Base-by-base conservation (phyloP, 2,113 vertebrate genomes). In the Lagenorhynchus albirostris region DNA sequence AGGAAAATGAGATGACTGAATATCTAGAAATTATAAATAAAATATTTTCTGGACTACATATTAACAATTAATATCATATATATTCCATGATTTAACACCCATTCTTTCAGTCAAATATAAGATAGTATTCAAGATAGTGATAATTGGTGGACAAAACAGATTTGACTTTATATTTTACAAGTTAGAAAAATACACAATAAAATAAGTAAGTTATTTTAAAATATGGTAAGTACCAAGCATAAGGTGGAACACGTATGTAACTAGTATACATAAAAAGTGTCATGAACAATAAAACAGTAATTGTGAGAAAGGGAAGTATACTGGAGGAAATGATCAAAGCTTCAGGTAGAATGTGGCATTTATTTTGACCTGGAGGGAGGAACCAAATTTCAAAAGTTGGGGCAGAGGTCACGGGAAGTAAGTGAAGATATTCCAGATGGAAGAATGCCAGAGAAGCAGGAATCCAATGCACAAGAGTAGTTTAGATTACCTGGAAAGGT, bases 21-120 rank as follows among this genome's bases (percentile, higher is more conserved):
- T 41, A 95, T 36, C 4, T 86, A 73, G 26, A 92, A 92, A 47
- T 92, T 23, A 47, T 82, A 38, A 92, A 26, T 3, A 83, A 38
- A 89, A n/a, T 92, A 41, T 58, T 62, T 5, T 47, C 33, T 31
- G 67, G 29, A 44, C 4, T 58, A 14, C 60, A 18, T 60, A 44
- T 77, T 87, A 73, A 11, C 8, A 53, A 63, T 53, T 62, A 53
- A 29, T 12, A 71, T 65, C 36, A 83, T 38, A 20, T 44, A 55
- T 47, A 7, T 68, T 63, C 47, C 2, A 84, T 73, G 44, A 5
- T 80, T 6, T 26, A 73, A 7, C 13, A 55, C 77, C 31, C 15
- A 21, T 13, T 74, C 8, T 70, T 85, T 80, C 31, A 29, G 9
- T 14, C 25, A 76, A 68, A 33, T 74, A 18, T 23, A 33, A 84